These are phyloP conservation scores for Morelia viridis DNA, from an alignment of 2,797 vertebrate species.

Conservation along the genomic window DNA sequence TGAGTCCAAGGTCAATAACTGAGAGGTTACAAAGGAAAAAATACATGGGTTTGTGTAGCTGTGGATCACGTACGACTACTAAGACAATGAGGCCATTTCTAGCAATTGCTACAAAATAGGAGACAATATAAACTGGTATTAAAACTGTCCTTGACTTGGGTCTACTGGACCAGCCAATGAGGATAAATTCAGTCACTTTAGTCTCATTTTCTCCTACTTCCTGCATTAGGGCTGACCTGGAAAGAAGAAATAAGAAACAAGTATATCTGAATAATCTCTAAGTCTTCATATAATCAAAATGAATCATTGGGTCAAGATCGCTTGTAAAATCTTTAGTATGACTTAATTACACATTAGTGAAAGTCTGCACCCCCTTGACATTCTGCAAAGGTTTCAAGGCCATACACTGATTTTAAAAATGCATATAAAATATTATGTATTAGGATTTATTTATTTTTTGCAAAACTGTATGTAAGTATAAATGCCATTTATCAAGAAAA, in stretches of 20 bases:
- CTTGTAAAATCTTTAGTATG: too few species aligned
- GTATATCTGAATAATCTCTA: not conserved
- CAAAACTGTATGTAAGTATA: too few species aligned
- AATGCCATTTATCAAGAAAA: too few species aligned
- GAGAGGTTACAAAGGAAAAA: conserved; percentile 51
- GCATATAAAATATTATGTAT: too few species aligned
- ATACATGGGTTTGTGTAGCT: conserved; percentile 62
- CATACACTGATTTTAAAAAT: too few species aligned
- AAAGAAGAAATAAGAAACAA: not conserved
- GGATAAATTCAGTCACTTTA: not conserved
- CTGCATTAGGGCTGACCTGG: not conserved
- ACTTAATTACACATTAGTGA: too few species aligned
- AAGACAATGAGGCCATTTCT: conserved; percentile 60
- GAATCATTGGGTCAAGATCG: too few species aligned
- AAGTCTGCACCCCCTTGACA: too few species aligned
- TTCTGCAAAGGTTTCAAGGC: too few species aligned
- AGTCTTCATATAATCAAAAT: too few species aligned
- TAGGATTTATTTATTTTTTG: too few species aligned
- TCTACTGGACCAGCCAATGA: not conserved
- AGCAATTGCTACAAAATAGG: conserved; percentile 46
- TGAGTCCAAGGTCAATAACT: conserved; percentile 43
- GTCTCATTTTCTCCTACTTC: conserved; percentile 6
- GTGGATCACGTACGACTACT: conserved; percentile 41
- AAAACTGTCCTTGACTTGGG: not conserved
- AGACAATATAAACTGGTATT: not conserved